These are phyloP conservation scores for Syngnathus scovelli DNA, from an alignment of 2,113 vertebrate species.

Conservation along the genomic window DNA sequence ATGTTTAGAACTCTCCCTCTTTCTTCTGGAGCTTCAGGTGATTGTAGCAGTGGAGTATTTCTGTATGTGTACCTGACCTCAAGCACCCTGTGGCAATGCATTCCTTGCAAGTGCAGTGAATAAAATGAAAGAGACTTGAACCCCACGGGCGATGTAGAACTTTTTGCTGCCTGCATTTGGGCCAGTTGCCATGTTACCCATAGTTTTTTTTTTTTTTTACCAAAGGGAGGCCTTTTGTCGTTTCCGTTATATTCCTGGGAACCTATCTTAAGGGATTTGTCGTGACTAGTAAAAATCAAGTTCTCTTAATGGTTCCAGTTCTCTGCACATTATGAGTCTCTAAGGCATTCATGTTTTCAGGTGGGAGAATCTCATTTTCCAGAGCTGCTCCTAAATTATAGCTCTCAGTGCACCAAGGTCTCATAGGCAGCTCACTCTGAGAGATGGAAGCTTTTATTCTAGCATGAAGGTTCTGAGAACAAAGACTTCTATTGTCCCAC, in stretches of 20 bases:
- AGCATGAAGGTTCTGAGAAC: conserved; percentile 28
- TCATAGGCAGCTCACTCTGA: conserved; percentile 18
- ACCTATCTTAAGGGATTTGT: conserved; percentile 47
- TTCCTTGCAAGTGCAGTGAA: conserved; percentile 53
- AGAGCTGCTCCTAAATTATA: conserved; percentile 35
- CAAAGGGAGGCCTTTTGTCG: conserved; percentile 50
- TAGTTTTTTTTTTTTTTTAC: conserved; percentile 30
- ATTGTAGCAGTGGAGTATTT: conserved; percentile 35
- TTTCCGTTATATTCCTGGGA: conserved; percentile 46
- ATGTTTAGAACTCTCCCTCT: conserved; percentile 20
- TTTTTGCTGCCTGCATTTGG: conserved; percentile 33
- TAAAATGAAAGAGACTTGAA: conserved; percentile 52
- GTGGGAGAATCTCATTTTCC: conserved; percentile 34
- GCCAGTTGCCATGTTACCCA: conserved; percentile 43
- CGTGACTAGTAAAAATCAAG: conserved; percentile 19
- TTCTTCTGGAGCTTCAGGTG: conserved; percentile 32
- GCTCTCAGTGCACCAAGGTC: conserved; percentile 19
- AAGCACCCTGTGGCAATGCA: conserved; percentile 46
- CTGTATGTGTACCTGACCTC: conserved; percentile 46
- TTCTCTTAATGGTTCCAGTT: conserved; percentile 50
- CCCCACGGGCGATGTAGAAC: conserved; percentile 45
- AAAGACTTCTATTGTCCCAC: conserved; percentile 33
- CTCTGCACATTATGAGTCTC: conserved; percentile 39
- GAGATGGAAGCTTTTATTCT: conserved; percentile 37
- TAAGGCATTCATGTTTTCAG: conserved; percentile 39